A percentile compares a stretch with the other conserved stretches of the same genome.
Conservation (phyloP, 2,888 invertebrate species). For the Polydesmus complanatus region DNA sequence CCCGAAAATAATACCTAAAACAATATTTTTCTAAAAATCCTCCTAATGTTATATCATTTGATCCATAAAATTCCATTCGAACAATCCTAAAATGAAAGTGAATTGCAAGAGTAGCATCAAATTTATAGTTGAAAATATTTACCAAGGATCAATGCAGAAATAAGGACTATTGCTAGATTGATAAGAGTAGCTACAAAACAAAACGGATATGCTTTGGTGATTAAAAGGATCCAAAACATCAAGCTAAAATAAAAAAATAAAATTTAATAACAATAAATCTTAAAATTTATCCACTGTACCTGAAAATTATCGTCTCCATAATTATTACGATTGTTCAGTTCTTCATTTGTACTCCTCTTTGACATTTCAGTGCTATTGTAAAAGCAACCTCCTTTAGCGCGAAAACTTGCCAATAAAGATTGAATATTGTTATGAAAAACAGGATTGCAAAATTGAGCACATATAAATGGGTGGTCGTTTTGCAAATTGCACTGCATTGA, state of each 20-base stretch:
- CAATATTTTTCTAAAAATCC: slow-evolving; percentile 87
- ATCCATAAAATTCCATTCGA: slow-evolving; percentile 88
- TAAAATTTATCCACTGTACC: not conserved
- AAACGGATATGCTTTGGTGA: slow-evolving; percentile 73
- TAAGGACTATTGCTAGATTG: slow-evolving; percentile 63
- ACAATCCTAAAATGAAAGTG: slow-evolving; percentile 49
- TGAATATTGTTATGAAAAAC: not conserved
- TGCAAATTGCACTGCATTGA: too few species aligned
- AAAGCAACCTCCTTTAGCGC: not conserved
- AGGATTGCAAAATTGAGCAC: not conserved
- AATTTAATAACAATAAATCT: not conserved
- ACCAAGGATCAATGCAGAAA: slow-evolving; percentile 83
- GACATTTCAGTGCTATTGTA: too few species aligned
- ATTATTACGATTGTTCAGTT: not conserved
- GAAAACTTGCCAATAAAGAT: not conserved
- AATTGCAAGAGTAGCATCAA: slow-evolving; percentile 1
- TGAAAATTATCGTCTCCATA: not conserved
- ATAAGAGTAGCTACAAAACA: slow-evolving; percentile 74
- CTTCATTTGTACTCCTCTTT: not conserved
- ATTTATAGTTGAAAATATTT: slow-evolving; percentile 12
- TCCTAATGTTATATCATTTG: slow-evolving; percentile 87
- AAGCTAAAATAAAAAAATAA: slow-evolving; percentile 17
- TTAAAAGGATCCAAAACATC: slow-evolving; percentile 66
- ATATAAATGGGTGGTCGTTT: not conserved
- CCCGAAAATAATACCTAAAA: slow-evolving; percentile 38